Conservation (phyloP, 2,113 vertebrate species). For the Alethe diademata region DNA sequence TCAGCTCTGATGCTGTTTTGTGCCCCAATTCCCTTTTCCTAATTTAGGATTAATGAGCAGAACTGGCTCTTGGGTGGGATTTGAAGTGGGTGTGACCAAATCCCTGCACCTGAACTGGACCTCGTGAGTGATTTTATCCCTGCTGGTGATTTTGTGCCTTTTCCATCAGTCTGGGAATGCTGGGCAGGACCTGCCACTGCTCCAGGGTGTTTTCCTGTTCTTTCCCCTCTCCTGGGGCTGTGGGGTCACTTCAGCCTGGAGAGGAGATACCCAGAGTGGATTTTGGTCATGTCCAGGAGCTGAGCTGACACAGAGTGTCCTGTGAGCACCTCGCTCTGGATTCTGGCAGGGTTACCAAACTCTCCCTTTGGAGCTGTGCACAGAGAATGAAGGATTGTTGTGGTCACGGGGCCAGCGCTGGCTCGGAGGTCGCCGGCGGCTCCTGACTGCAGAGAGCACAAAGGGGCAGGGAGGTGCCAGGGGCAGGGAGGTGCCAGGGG, state of each 20-base stretch:
- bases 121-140: not conserved
- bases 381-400: not conserved
- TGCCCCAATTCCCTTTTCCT: not conserved
- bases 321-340: rapidly evolving
- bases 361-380: not conserved
- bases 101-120: rapidly evolving
- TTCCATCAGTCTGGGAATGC: not conserved
- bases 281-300: rapidly evolving
- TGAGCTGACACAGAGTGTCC: rapidly evolving
- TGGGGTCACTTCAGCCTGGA: not conserved
- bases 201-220: rapidly evolving
- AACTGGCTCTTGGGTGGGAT: rapidly evolving
- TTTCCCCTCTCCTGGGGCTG: not conserved
- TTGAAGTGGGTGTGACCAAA: rapidly evolving
- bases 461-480: slow-evolving; percentile 3
- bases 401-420: not conserved
- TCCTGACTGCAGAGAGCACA: not conserved
- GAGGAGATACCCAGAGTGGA: rapidly evolving
- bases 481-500: not conserved
- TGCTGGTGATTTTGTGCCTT: not conserved
- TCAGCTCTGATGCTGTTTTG: rapidly evolving
- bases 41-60: not conserved
- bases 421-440: not conserved
- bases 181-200: not conserved
- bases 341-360: rapidly evolving